A percentile compares a stretch with the other conserved stretches of the same genome.
phyloP scores from a whole-genome alignment of 2,113 vertebrate genomes.

The Lonchura striata region DNA sequence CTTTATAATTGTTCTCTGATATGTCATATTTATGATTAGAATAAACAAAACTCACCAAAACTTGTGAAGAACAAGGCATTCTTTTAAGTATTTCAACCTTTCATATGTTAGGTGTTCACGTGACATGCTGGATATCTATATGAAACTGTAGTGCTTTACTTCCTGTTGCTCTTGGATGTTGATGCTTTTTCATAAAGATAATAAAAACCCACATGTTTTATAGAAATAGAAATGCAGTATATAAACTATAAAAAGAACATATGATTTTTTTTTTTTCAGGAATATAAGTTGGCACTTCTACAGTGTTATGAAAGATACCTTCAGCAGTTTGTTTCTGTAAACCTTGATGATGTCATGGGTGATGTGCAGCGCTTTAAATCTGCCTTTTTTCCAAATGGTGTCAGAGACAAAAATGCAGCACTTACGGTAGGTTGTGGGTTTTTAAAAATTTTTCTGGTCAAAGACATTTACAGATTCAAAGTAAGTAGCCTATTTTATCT shows the following conservation, averaged over 20 bases:
- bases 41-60: background rate
- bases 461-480: background rate
- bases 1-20: background rate
- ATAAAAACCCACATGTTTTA: background rate
- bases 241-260: background rate
- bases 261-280: slow-evolving; percentile 60
- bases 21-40: background rate
- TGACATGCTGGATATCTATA: background rate
- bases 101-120: background rate
- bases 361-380: slow-evolving; percentile 79
- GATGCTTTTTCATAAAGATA: background rate
- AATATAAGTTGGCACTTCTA: slow-evolving; percentile 84
- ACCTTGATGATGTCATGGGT: slow-evolving; percentile 69
- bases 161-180: background rate
- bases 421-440: slow-evolving; percentile 73
- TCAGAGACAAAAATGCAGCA: slow-evolving; percentile 74
- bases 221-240: background rate
- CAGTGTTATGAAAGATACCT: slow-evolving; percentile 88
- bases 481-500: background rate
- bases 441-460: background rate
- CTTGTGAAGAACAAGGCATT: background rate
- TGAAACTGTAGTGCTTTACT: background rate
- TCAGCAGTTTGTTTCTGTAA: slow-evolving; percentile 70
- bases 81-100: background rate
- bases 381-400: slow-evolving; percentile 84